Conservation (phyloP, 2,113 vertebrate species). For the Nibea coibor region DNA sequence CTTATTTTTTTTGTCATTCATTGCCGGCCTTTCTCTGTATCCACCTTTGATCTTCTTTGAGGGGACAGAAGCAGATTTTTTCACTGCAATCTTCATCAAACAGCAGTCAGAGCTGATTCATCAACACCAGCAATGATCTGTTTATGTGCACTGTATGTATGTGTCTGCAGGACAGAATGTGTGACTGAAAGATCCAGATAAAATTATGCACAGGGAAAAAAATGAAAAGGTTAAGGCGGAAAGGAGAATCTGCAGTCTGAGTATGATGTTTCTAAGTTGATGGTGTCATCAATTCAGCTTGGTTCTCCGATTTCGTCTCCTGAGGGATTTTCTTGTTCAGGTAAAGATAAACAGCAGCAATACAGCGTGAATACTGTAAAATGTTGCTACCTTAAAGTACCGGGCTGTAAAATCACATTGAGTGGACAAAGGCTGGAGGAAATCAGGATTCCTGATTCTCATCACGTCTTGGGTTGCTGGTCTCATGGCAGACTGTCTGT, state of each 20-base stretch:
- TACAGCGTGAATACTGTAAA: not conserved
- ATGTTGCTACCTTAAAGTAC: not conserved
- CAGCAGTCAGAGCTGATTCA: conserved; percentile 47
- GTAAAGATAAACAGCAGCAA: not conserved
- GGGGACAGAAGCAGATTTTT: not conserved
- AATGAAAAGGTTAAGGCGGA: not conserved
- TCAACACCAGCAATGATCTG: conserved; percentile 7
- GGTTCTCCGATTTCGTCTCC: not conserved
- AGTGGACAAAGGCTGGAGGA: conserved; percentile 29
- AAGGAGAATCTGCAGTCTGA: not conserved
- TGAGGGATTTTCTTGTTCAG: not conserved
- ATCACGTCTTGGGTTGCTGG: conserved; percentile 59
- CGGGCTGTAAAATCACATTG: conserved; percentile 19
- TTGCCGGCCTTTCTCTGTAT: not conserved
- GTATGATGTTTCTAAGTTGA: not conserved
- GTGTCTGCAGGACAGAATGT: not conserved
- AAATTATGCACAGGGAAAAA: not conserved
- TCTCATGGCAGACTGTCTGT: conserved; percentile 53
- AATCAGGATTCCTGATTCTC: conserved; percentile 61
- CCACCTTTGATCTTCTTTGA: not conserved
- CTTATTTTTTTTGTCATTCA: not conserved
- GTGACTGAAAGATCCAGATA: not conserved
- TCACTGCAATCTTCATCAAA: conserved; percentile 39
- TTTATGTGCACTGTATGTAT: conserved; percentile 5
- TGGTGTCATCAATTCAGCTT: not conserved